phyloP scores from a whole-genome alignment of 2,113 vertebrate genomes.

The Ornithorhynchus anatinus region DNA sequence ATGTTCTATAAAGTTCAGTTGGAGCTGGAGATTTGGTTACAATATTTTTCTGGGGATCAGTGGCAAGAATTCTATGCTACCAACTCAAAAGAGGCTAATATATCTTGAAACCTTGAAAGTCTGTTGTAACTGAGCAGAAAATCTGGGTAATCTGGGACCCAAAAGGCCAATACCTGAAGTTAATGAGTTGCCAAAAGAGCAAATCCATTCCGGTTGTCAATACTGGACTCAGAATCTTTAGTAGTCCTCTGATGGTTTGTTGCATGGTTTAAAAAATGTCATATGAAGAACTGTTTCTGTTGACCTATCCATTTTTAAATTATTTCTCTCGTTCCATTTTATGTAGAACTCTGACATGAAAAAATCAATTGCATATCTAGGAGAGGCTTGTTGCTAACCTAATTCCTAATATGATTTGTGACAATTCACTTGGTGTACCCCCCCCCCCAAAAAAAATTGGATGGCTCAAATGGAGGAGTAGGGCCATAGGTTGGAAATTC shows the following conservation, averaged over 20 bases:
- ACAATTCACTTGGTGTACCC: background rate
- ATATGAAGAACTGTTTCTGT: background rate
- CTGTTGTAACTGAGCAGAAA: too few species aligned
- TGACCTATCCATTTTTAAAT: background rate
- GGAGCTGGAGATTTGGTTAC: too few species aligned
- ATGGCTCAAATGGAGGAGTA: background rate
- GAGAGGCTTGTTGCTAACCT: too few species aligned
- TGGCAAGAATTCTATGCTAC: too few species aligned
- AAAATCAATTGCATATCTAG: background rate
- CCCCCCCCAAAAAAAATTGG: slow-evolving; percentile 12
- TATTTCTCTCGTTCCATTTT: background rate
- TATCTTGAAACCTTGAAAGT: too few species aligned
- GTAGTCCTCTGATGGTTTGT: background rate
- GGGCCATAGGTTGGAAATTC: background rate
- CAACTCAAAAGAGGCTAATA: too few species aligned
- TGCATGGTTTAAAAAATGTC: background rate
- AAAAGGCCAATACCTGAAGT: background rate
- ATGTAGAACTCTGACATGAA: background rate
- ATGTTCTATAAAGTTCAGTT: too few species aligned
- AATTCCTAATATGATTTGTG: slow-evolving; percentile 2
- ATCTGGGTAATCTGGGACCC: too few species aligned
- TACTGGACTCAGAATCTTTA: background rate
- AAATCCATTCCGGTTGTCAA: background rate
- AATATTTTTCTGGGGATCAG: too few species aligned
- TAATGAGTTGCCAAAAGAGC: background rate